A percentile compares a stretch with the other conserved stretches of the same genome.
Evolutionary conservation across 2,888 invertebrate species (phyloP).

Genomic region (Sinelater perroti): DNA sequence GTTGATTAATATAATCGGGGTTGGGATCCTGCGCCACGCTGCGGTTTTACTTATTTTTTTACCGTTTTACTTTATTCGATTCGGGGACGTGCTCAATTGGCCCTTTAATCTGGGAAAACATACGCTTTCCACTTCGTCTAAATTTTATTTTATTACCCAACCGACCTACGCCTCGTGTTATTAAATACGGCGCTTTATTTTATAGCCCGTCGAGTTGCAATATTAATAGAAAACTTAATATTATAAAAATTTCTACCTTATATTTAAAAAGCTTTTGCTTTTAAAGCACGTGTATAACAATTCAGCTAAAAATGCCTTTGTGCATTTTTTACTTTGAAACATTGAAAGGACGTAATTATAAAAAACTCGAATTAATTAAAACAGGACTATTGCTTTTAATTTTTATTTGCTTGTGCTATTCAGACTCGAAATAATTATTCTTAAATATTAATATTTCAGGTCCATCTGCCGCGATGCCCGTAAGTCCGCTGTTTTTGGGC

Average conservation of each 20-base stretch:
- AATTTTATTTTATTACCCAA: conserved; percentile 37
- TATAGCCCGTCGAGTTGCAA: conserved; percentile 4
- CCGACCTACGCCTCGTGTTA: conserved; percentile 27
- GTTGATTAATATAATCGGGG: conserved; percentile 46
- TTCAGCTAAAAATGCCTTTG: no score
- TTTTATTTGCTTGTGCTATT: no score
- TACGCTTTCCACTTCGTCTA: conserved; percentile 39
- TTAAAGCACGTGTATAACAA: no score
- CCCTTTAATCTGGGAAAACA: conserved; percentile 38
- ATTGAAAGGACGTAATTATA: no score
- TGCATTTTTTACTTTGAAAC: no score
- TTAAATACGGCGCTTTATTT: conserved; percentile 17
- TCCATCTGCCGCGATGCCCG: conserved; percentile 68
- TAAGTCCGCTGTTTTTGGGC: conserved; percentile 80
- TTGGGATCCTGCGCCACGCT: conserved; percentile 39
- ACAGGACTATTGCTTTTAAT: no score
- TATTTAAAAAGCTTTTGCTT: no score
- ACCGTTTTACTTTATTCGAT: conserved; percentile 39
- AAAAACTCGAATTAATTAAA: no score
- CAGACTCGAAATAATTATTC: conserved; percentile 11
- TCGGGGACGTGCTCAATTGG: conserved; percentile 38
- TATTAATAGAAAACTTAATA: conserved; percentile 18
- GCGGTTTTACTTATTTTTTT: conserved; percentile 40
- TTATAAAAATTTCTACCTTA: background rate
- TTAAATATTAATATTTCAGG: conserved; percentile 61